A percentile compares a stretch with the other conserved stretches of the same genome.
phyloP scores from a whole-genome alignment of 37 sponge, comb jelly and placozoan genomes.

The Halisarca cf. caerulea region DNA sequence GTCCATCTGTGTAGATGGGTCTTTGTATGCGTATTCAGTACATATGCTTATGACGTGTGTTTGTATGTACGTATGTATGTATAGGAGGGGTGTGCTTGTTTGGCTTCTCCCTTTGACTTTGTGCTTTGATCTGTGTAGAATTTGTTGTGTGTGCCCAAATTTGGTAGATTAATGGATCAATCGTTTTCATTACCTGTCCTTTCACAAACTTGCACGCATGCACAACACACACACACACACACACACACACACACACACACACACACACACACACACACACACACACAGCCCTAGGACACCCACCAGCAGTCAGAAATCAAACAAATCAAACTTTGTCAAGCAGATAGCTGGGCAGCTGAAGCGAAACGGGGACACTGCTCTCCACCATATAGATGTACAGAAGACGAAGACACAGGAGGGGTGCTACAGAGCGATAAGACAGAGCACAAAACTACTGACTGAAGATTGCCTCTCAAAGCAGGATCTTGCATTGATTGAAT shows the following conservation, averaged over 20 bases:
- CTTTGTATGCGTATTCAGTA: too few species aligned
- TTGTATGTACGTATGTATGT: too few species aligned
- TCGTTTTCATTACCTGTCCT: too few species aligned
- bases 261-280: slow-evolving; percentile 7
- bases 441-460: not conserved
- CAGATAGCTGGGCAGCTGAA: not conserved
- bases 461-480: slow-evolving; percentile 14
- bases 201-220: not conserved
- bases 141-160: too few species aligned
- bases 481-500: not conserved
- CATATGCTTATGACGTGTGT: too few species aligned
- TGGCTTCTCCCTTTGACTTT: too few species aligned
- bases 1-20: too few species aligned
- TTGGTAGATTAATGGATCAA: too few species aligned
- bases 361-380: not conserved
- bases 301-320: not conserved
- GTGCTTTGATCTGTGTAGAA: too few species aligned
- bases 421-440: not conserved
- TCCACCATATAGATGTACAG: not conserved
- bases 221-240: slow-evolving; percentile 38
- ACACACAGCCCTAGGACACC: not conserved
- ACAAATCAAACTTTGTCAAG: too few species aligned
- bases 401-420: not conserved
- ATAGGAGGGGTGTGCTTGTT: too few species aligned
- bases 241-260: slow-evolving; percentile 45